Evolutionary conservation across 1,140 invertebrate species (phyloP).

Genomic region (Liolophura sinensis): DNA sequence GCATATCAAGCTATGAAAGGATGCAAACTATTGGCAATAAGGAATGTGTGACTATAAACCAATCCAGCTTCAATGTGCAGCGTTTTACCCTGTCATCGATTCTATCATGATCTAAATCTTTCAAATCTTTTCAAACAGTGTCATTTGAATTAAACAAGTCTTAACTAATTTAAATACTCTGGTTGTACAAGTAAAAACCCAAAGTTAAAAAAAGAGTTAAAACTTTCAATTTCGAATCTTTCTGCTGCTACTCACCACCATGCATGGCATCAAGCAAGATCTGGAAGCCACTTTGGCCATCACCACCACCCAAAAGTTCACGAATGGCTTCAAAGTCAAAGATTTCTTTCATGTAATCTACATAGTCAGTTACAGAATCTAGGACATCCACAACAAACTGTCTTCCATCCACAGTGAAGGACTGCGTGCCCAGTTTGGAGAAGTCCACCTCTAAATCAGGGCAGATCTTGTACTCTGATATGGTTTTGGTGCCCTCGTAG

Average conservation of each 20-base stretch:
- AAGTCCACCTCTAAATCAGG: conserved; percentile 79
- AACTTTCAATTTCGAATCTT: no score
- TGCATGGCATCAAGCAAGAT: conserved; percentile 92
- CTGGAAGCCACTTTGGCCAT: conserved; percentile 71
- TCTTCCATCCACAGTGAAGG: conserved; percentile 67
- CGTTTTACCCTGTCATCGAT: no score
- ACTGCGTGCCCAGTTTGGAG: conserved; percentile 68
- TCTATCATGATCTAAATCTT: no score
- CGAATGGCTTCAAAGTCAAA: conserved; percentile 92
- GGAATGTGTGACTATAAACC: no score
- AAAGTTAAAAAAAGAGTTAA: neutral
- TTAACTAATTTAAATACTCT: no score
- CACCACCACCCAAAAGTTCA: conserved; percentile 72
- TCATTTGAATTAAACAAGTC: no score
- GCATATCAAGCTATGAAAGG: no score
- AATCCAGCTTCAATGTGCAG: no score
- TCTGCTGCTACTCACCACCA: conserved; percentile 71
- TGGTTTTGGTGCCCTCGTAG: conserved; percentile 77
- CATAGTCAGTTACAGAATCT: conserved; percentile 90
- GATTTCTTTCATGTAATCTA: conserved; percentile 92
- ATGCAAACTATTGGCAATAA: no score
- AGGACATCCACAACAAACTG: conserved; percentile 87
- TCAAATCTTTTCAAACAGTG: no score
- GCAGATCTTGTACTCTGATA: conserved; percentile 80
- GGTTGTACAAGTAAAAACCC: conserved; percentile 2